Evolutionary conservation across 2,113 vertebrate species (phyloP), one percentile per base, ranked within the genome.

Genomic region (Lophotis ruficrista): DNA sequence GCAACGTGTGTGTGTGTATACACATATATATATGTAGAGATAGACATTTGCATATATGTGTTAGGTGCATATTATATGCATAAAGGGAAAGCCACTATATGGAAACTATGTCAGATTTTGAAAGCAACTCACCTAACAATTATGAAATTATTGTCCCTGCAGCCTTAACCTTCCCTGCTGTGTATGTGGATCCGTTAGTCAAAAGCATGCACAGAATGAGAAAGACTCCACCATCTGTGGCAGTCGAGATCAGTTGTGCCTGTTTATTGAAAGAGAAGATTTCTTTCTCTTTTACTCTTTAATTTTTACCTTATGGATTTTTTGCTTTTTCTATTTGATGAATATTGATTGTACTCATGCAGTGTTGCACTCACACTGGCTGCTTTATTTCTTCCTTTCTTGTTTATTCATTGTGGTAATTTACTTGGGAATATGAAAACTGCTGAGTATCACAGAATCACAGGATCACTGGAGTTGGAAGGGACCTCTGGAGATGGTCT

Each of bases 261-360:
- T 84, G 25, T 73, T 91, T 92, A 75, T 83, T 50, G 83, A 82
- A 87, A 72, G 48, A 91, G 31, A 93, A 78, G 45, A 89, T 94
- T 94, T 89, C 86, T 96, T 94, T 94, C 92, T 58, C 60, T 94
- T 96, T 89, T 75, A 66, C 60, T 81, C 64, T 95, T 94, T 92
- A 90, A 94, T 94, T 97, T 97, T 95, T 97, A 85, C 71, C 25
- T 71, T 86, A 96, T 91, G 92, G 94, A 96, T 97, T 91, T 95
- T 94, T 95, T 81, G n/a, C 93, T 94, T 95, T 97, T 96, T 96
- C 94, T 76, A 2, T 96, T 94, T 96, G 94, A 96, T 94, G 91
- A 94, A 94, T 90, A 97, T 96, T 94, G 92, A 97, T 96, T 92
- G 77, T 61, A 75, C 61, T 65, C 66, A 22, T 38, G 70, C 73